Percentiles rank a stretch among this genome's conserved stretches.
Conservation (phyloP, 2,888 invertebrate species). For the Dermolepida albohirtum region DNA sequence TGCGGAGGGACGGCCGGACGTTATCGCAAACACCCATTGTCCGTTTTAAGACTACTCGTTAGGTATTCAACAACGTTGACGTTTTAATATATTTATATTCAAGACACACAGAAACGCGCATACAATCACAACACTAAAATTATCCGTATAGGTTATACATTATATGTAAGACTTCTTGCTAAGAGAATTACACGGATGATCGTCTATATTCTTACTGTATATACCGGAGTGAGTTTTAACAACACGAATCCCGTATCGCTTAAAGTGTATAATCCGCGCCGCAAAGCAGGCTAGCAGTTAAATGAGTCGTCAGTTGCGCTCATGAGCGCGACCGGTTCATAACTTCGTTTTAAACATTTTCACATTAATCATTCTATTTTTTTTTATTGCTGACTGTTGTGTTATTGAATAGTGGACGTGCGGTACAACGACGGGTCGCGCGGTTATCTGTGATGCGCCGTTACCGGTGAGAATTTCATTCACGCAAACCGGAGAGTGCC, state of each 20-base stretch:
- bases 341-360: slow-evolving; percentile 47
- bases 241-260: not conserved
- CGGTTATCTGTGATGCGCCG: slow-evolving; percentile 19
- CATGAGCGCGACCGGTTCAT: slow-evolving; percentile 55
- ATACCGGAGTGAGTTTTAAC: not conserved
- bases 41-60: slow-evolving; percentile 47
- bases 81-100: too few relatives aligned
- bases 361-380: too few relatives aligned
- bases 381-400: slow-evolving; percentile 31
- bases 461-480: slow-evolving; percentile 36
- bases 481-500: slow-evolving; percentile 45
- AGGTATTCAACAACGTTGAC: slow-evolving; percentile 49
- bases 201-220: not conserved
- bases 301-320: slow-evolving; percentile 61
- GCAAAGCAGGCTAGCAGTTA: slow-evolving; percentile 47
- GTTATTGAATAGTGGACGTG: slow-evolving; percentile 24
- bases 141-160: too few relatives aligned
- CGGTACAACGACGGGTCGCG: slow-evolving; percentile 27
- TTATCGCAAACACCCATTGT: slow-evolving; percentile 49
- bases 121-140: too few relatives aligned
- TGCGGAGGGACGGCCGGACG: slow-evolving; percentile 45
- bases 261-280: not conserved
- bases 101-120: too few relatives aligned
- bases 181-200: too few relatives aligned
- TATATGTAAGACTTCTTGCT: too few relatives aligned